These are phyloP conservation scores for Emydura subglobosa DNA, from an alignment of 2,113 vertebrate genomes.

Conservation along the genomic window DNA sequence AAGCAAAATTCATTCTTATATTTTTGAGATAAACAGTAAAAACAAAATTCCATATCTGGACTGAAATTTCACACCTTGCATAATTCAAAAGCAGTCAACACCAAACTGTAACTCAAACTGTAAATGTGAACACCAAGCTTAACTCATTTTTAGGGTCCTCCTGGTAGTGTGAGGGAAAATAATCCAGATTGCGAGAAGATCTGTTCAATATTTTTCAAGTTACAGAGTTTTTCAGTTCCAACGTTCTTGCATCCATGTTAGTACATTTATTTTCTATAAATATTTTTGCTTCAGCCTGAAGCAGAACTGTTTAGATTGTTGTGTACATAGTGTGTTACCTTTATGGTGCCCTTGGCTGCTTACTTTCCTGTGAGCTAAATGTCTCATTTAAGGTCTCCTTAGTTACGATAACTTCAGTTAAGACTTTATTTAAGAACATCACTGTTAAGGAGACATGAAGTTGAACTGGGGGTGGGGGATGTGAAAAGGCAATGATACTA, in stretches of 20 bases:
- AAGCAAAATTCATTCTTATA: neutral
- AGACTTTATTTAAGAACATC: neutral
- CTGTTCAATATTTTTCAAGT: neutral
- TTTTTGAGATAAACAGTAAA: neutral
- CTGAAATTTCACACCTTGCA: neutral
- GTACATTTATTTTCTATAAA: neutral
- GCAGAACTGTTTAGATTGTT: neutral
- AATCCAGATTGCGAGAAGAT: neutral
- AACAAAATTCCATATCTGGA: neutral
- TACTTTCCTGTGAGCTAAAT: neutral
- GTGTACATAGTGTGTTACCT: neutral
- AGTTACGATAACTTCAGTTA: neutral
- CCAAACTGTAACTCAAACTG: no score
- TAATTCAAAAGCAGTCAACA: neutral
- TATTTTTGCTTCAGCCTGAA: neutral
- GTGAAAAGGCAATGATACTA: neutral
- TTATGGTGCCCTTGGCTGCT: neutral
- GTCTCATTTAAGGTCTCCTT: neutral
- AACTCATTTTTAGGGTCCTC: neutral
- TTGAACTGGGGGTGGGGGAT: neutral
- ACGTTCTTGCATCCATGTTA: neutral
- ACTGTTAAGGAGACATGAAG: neutral
- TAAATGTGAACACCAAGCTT: neutral
- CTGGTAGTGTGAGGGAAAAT: neutral
- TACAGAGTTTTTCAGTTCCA: neutral